A percentile compares a stretch with the other conserved stretches of the same genome.
These are phyloP conservation scores for Heliangelus exortis DNA, from an alignment of 2,797 vertebrate genomes.

Conservation along the genomic window DNA sequence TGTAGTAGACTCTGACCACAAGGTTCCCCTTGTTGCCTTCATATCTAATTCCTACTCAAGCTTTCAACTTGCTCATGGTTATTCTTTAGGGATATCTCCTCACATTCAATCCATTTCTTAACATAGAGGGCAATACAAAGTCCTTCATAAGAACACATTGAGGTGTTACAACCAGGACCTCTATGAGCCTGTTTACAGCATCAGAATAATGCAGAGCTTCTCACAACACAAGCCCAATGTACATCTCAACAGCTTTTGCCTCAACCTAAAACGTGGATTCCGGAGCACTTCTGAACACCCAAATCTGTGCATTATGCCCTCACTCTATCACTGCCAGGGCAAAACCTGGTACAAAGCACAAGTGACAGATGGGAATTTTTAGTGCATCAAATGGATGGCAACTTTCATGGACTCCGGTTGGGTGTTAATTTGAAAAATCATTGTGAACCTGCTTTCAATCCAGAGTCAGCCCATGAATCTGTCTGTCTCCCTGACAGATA, in stretches of 20 bases:
- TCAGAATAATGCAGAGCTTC: not conserved
- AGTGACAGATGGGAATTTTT: not conserved
- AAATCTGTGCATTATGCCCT: not conserved
- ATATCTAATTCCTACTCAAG: no score
- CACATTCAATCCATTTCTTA: no score
- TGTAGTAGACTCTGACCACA: no score
- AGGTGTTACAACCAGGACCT: fast-evolving
- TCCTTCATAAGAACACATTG: not conserved
- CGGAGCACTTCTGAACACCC: not conserved
- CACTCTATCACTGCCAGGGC: not conserved
- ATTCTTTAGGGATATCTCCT: no score
- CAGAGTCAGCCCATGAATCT: not conserved
- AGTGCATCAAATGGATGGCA: not conserved
- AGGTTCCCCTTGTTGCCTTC: no score
- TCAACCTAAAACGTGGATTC: not conserved
- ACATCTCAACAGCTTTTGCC: not conserved
- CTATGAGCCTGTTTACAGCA: not conserved
- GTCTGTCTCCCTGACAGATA: not conserved
- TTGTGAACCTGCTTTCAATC: not conserved
- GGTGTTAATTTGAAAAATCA: not conserved
- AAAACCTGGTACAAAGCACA: not conserved
- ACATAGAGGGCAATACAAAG: not conserved
- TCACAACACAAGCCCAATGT: not conserved
- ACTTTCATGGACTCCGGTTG: not conserved
- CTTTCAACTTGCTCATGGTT: no score